These are phyloP conservation scores for Ranitomeya imitator DNA, from an alignment of 2,113 vertebrate genomes.

Conservation along the genomic window DNA sequence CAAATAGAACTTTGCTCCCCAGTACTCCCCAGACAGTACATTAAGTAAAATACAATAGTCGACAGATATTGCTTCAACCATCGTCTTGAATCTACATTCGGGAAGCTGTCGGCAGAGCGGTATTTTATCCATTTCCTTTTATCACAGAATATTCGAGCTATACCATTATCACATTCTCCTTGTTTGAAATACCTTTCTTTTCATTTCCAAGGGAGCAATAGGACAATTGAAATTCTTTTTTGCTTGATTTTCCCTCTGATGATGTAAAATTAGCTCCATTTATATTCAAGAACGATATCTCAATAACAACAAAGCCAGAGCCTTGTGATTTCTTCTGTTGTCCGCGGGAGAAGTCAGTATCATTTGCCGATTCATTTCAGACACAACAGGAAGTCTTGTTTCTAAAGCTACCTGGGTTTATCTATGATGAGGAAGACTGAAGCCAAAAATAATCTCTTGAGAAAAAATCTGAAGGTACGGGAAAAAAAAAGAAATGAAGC, in stretches of 20 bases:
- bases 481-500: not conserved
- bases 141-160: not conserved
- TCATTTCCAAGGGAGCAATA: conserved; percentile 61
- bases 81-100: not conserved
- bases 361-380: conserved; percentile 73
- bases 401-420: conserved; percentile 69
- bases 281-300: conserved; percentile 63
- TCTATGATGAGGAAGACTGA: not conserved
- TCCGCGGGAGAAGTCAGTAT: conserved; percentile 60
- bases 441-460: conserved; percentile 21
- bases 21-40: not conserved
- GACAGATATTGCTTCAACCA: not conserved
- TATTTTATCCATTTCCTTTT: conserved; percentile 24
- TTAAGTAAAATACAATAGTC: not conserved
- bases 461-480: not conserved
- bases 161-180: conserved; percentile 36
- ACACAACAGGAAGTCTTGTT: conserved; percentile 66
- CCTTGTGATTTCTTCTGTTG: conserved; percentile 59
- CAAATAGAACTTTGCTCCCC: not conserved
- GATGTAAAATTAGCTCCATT: conserved; percentile 69
- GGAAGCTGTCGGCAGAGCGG: not conserved
- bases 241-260: conserved; percentile 63
- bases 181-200: conserved; percentile 33
- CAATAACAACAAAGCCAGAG: conserved; percentile 55
- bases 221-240: conserved; percentile 66